Evolutionary conservation across 2,888 invertebrate genomes (phyloP).

Genomic region (Lochmaea capreae): DNA sequence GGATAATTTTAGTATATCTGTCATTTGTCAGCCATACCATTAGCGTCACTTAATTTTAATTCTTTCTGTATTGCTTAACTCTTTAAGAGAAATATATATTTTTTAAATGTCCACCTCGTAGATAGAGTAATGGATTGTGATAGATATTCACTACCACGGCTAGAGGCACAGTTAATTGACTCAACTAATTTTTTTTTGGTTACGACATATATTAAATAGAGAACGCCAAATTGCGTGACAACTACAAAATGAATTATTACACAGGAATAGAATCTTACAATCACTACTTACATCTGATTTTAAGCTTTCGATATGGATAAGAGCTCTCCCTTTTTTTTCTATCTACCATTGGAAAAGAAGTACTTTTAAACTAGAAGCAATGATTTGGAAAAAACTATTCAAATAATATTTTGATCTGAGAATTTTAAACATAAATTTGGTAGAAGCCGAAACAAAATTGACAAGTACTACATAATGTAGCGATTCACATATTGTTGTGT

Average conservation of each 20-base stretch:
- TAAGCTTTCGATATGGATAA: slow-evolving; percentile 30
- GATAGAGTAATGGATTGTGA: slow-evolving; percentile 53
- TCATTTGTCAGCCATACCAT: too few species aligned
- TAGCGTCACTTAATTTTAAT: too few species aligned
- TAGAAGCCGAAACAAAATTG: too few species aligned
- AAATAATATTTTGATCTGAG: too few species aligned
- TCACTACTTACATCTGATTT: slow-evolving; percentile 29
- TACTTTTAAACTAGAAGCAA: neutral
- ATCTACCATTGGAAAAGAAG: slow-evolving; percentile 17
- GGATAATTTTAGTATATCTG: too few species aligned
- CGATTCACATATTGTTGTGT: too few species aligned
- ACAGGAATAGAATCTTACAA: slow-evolving; percentile 55
- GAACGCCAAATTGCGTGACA: slow-evolving; percentile 60
- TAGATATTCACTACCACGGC: slow-evolving; percentile 65
- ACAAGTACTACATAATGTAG: too few species aligned
- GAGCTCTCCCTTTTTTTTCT: slow-evolving; percentile 12
- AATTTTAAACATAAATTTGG: too few species aligned
- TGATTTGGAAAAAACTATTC: too few species aligned
- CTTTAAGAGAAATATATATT: neutral
- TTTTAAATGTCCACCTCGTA: slow-evolving; percentile 10
- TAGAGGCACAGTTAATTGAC: slow-evolving; percentile 75
- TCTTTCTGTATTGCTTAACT: neutral
- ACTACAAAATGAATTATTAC: slow-evolving; percentile 63
- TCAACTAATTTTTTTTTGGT: slow-evolving; percentile 68
- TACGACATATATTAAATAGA: slow-evolving; percentile 64